These are phyloP conservation scores for Charina bottae DNA, from an alignment of 2,113 vertebrate genomes.

Conservation along the genomic window DNA sequence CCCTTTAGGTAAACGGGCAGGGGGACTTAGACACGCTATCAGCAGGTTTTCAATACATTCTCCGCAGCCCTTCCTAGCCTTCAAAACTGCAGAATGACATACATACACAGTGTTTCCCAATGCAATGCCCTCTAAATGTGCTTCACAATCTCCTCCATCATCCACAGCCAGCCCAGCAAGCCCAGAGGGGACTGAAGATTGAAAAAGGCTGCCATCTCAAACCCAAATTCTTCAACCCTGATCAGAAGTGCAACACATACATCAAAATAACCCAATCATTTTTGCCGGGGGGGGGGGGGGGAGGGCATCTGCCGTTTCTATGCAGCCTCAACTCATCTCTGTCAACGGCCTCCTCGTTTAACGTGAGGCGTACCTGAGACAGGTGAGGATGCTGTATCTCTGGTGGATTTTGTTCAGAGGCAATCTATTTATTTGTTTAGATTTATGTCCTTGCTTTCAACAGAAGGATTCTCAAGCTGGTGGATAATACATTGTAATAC, in stretches of 20 bases:
- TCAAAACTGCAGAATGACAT: neutral
- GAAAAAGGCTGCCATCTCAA: neutral
- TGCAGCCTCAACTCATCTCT: neutral
- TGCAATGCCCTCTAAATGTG: neutral
- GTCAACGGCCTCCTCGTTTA: neutral
- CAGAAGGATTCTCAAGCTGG: neutral
- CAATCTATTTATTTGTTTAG: neutral
- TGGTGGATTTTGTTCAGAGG: fast-evolving
- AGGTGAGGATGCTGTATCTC: neutral
- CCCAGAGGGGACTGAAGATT: neutral
- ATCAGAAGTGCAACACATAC: neutral
- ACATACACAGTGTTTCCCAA: neutral
- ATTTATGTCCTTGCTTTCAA: neutral
- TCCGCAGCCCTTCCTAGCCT: neutral
- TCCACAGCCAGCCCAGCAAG: neutral
- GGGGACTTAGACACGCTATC: neutral
- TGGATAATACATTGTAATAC: neutral
- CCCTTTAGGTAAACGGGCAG: neutral
- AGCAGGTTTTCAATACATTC: neutral
- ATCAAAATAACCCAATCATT: neutral
- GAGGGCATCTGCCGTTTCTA: neutral
- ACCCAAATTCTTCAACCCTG: neutral
- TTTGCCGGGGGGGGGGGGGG: neutral
- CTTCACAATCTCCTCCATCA: neutral
- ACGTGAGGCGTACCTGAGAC: neutral